Evolutionary conservation across 2,113 vertebrate genomes (phyloP).

Genomic region (Pelvicachromis taeniatus): DNA sequence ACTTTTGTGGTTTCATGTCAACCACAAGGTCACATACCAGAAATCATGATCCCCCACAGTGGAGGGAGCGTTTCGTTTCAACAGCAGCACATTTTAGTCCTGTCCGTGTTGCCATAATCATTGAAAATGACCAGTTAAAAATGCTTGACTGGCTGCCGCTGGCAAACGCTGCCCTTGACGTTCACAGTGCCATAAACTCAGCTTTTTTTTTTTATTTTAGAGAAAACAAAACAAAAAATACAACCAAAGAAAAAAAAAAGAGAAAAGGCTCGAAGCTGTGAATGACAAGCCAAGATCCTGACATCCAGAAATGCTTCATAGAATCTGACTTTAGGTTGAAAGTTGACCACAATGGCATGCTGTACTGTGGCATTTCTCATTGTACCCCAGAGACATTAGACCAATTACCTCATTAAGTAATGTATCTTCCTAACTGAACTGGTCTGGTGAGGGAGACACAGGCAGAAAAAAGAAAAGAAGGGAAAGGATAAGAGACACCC

Average conservation of each 20-base stretch:
- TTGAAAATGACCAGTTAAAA: conserved; percentile 51
- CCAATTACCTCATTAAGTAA: conserved; percentile 64
- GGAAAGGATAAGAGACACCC: not conserved
- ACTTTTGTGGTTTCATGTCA: conserved; percentile 61
- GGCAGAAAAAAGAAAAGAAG: not conserved
- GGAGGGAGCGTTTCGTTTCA: conserved; percentile 38
- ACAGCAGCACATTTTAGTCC: conserved; percentile 34
- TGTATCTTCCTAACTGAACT: conserved; percentile 61
- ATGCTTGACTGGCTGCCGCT: conserved; percentile 8
- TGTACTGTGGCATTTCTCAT: conserved; percentile 43
- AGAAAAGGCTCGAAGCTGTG: not conserved
- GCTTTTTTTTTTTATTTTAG: not conserved
- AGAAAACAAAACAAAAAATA: not conserved
- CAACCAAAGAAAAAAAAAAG: not conserved
- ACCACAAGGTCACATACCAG: conserved; percentile 69
- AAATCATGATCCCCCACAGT: conserved; percentile 60
- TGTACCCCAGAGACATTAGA: conserved; percentile 54
- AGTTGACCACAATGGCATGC: conserved; percentile 33
- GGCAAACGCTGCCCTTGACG: not conserved
- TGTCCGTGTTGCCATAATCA: conserved; percentile 31
- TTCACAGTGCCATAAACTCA: not conserved
- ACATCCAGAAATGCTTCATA: conserved; percentile 17
- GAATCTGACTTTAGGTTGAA: conserved; percentile 24
- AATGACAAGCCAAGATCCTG: conserved; percentile 20
- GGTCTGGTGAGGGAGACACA: conserved; percentile 39